Evolutionary conservation across 2,113 vertebrate genomes (phyloP).

Genomic region (Tympanuchus pallidicinctus): DNA sequence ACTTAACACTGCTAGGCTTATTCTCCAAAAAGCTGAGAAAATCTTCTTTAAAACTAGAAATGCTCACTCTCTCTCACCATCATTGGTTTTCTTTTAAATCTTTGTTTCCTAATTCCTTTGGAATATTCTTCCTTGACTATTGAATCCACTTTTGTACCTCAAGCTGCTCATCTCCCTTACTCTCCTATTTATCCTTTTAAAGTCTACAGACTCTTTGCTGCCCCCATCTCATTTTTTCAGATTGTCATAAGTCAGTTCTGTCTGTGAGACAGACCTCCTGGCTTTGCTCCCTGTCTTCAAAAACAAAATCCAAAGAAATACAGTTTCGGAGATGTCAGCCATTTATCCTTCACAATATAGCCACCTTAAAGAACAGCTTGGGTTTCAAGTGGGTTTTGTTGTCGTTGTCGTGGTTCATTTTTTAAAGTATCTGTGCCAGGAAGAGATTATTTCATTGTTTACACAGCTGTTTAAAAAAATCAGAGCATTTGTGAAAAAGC

Average conservation of each 20-base stretch:
- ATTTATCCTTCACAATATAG: background rate
- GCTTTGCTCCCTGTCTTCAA: background rate
- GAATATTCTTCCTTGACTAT: background rate
- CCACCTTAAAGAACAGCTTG: background rate
- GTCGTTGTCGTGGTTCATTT: background rate
- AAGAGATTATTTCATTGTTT: conserved; percentile 1
- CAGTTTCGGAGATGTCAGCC: background rate
- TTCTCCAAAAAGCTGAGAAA: background rate
- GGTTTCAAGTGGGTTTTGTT: background rate
- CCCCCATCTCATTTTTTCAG: background rate
- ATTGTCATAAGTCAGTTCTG: background rate
- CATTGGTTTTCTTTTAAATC: background rate
- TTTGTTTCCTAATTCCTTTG: background rate
- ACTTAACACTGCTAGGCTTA: background rate
- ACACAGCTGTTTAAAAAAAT: conserved; percentile 15
- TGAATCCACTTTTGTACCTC: background rate
- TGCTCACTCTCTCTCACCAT: background rate
- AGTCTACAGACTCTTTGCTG: background rate
- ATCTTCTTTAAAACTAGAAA: background rate
- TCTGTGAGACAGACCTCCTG: background rate
- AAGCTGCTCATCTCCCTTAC: background rate
- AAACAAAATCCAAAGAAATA: background rate
- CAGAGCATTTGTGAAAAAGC: background rate
- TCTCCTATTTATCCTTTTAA: background rate
- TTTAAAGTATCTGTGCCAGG: background rate